Evolutionary conservation across 2,113 vertebrate species (phyloP), one percentile per base, ranked within the genome.

Genomic region (Gracilinanus agilis): DNA sequence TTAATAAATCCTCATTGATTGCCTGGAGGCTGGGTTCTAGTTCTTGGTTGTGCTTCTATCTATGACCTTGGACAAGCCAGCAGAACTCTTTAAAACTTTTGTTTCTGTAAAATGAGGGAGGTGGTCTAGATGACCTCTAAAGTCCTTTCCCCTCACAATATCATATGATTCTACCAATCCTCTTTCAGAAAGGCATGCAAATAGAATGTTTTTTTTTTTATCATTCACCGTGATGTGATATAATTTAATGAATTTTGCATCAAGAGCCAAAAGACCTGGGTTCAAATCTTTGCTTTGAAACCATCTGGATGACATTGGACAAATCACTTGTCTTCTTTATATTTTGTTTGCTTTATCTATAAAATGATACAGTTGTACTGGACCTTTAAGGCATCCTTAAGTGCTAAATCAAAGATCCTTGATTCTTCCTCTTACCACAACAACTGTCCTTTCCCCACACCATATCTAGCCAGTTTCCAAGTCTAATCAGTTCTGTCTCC

Each of bases 321-420:
- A 24, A 11, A 6, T 25, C 34, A 91, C 24, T 34, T 24, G 29
- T 2, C 3, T 53, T 44, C 25, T 88, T 2, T 40, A 12, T 67
- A 9, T 94, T 40, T 92, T 53, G 24, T 92, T 67, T 91, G 29
- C 10, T 21, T 53, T 93, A 5, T 92, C 27, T 90, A 88, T 90
- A 83, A 54, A 88, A 95, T 25, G 3, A 23, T 56, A 16, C 55
- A 2, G 4, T 83, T 94, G 90, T 34, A 88, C 53, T 34, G 55
- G 27, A 90, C 0, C 0, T 54, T 16, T 24, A 88, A 89, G 21
- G 0, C 27, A 90, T 54, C 21, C 3, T 55, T 83, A n/a, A 44
- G 61, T 53, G 92, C 90, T 90, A 94, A 90, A 92, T 67, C 29
- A 83, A 5, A 27, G 44, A 49, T 55, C 61, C 44, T 88, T 90